A percentile compares a stretch with the other conserved stretches of the same genome.
Evolutionary conservation across 2,113 vertebrate species (phyloP).

Genomic region (Nymphicus hollandicus): DNA sequence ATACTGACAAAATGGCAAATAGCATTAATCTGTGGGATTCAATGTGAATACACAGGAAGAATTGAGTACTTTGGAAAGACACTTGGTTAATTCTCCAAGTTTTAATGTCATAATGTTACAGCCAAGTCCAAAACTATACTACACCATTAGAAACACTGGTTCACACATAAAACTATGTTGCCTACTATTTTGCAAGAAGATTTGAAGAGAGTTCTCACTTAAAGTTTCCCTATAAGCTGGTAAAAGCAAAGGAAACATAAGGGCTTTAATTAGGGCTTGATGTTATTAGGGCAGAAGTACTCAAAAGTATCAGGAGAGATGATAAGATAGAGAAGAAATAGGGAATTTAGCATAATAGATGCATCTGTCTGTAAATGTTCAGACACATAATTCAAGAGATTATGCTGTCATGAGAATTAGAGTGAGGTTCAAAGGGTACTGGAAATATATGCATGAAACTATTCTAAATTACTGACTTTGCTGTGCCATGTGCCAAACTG

Average conservation of each 20-base stretch:
- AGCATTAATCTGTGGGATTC: not conserved
- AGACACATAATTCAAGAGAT: not conserved
- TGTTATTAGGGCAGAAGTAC: not conserved
- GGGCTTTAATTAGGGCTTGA: not conserved
- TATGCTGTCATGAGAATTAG: not conserved
- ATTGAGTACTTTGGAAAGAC: not conserved
- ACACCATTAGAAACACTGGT: not conserved
- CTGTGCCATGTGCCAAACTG: not conserved
- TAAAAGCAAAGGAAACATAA: not conserved
- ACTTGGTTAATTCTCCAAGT: not conserved
- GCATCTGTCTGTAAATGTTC: not conserved
- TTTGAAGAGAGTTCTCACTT: not conserved
- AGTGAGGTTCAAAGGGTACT: not conserved
- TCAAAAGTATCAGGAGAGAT: not conserved
- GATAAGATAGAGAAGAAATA: not conserved
- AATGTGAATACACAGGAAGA: not conserved
- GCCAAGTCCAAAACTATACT: not conserved
- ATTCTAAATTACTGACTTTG: not conserved
- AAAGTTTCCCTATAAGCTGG: not conserved
- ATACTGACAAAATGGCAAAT: not conserved
- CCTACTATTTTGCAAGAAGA: not conserved
- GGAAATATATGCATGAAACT: not conserved
- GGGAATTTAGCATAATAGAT: not conserved
- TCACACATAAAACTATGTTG: not conserved
- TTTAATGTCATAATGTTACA: not conserved